Percentiles rank a stretch among this genome's conserved stretches.
Conservation (phyloP, 2,113 vertebrate genomes). For the Pterophyllum scalare region DNA sequence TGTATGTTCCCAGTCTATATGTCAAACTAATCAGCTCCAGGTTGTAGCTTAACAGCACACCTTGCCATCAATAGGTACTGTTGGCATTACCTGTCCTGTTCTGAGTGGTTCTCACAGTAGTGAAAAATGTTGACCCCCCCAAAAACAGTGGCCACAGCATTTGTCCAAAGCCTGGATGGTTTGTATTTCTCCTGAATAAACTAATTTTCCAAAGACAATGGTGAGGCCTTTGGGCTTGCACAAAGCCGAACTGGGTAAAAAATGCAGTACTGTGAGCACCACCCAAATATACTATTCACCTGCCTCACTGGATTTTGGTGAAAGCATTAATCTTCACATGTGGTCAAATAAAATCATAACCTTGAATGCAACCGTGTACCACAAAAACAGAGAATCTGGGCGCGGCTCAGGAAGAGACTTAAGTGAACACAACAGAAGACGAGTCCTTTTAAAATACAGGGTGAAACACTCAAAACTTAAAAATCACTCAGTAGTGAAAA, state of each 20-base stretch:
- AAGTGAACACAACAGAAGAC: background rate
- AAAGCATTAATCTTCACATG: background rate
- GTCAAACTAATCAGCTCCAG: background rate
- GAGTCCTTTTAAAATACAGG: background rate
- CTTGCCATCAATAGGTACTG: background rate
- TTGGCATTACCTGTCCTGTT: background rate
- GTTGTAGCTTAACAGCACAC: background rate
- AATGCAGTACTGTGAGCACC: background rate
- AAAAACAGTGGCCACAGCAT: no score
- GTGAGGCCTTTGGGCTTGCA: background rate
- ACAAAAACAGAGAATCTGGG: background rate
- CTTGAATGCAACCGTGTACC: background rate
- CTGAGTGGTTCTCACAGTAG: background rate
- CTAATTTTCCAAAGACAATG: background rate
- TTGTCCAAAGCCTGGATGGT: background rate
- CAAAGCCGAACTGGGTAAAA: background rate
- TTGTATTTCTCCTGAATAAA: background rate
- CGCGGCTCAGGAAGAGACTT: background rate
- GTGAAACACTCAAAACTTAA: background rate
- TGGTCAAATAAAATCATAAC: slow-evolving; percentile 1
- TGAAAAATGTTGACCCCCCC: no score
- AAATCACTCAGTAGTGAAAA: background rate
- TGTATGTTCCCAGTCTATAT: background rate
- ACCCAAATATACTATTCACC: background rate
- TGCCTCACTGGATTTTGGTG: background rate